phyloP scores from a whole-genome alignment of 2,888 invertebrate species.

The Tethea ocularis region DNA sequence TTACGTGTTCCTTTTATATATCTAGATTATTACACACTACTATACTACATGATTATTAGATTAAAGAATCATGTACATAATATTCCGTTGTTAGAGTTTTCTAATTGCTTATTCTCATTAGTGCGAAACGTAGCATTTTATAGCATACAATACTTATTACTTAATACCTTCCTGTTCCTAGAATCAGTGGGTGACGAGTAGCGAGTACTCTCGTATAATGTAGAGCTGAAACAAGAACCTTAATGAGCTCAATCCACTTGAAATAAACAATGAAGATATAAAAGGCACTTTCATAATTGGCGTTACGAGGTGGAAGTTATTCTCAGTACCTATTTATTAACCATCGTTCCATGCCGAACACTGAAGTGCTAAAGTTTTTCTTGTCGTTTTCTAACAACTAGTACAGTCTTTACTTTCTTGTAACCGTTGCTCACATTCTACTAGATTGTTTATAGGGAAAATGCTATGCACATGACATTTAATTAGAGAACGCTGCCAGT shows the following conservation, averaged over 20 bases:
- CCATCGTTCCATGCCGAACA: conserved; percentile 32
- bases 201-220: neutral
- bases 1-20: too few species aligned
- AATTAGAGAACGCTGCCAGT: conserved; percentile 63
- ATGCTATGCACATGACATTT: conserved; percentile 67
- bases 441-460: conserved; percentile 62
- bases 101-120: neutral
- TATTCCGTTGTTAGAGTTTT: too few species aligned
- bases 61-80: too few species aligned
- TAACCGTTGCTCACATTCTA: conserved; percentile 59
- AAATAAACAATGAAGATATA: conserved; percentile 4
- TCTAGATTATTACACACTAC: too few species aligned
- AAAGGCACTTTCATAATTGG: neutral
- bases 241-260: conserved; percentile 8
- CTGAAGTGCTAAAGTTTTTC: conserved; percentile 45
- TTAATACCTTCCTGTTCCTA: neutral
- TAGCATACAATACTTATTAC: neutral
- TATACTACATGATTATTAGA: too few species aligned
- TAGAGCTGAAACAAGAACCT: neutral
- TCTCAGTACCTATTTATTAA: conserved; percentile 11
- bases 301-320: conserved; percentile 4
- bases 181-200: neutral
- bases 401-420: conserved; percentile 41
- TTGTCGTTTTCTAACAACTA: conserved; percentile 43
- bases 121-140: neutral